phyloP scores from a whole-genome alignment of 2,113 vertebrate genomes.

The Chiloscyllium plagiosum region DNA sequence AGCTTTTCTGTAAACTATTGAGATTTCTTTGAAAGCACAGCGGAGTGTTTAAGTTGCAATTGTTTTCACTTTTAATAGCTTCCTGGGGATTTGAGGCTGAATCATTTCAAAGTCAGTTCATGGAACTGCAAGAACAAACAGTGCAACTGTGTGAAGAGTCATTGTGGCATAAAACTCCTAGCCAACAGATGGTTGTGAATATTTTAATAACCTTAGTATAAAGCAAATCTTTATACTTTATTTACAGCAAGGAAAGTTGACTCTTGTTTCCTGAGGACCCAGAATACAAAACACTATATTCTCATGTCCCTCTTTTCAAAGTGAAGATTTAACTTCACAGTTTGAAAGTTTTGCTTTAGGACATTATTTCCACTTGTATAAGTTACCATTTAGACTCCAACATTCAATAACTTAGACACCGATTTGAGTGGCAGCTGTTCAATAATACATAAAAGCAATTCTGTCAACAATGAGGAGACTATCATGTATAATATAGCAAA shows the following conservation, averaged over 20 bases:
- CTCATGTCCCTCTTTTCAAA: neutral
- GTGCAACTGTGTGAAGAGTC: neutral
- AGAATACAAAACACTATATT: neutral
- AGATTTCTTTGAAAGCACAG: neutral
- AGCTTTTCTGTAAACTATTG: neutral
- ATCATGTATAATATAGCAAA: neutral
- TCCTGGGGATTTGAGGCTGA: neutral
- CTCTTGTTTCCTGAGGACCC: neutral
- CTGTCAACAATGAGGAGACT: neutral
- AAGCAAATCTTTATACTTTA: too few species aligned
- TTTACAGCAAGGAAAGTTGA: neutral
- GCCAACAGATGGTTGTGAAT: neutral
- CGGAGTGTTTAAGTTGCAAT: neutral
- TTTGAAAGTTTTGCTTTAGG: neutral
- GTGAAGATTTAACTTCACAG: neutral
- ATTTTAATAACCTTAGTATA: neutral
- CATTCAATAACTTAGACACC: neutral
- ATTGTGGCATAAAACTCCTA: too few species aligned
- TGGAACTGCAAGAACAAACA: neutral
- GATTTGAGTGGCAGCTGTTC: neutral
- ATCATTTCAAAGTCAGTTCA: neutral
- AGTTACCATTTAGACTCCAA: neutral
- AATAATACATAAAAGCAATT: neutral
- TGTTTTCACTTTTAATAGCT: neutral
- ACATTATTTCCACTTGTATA: neutral